A percentile compares a stretch with the other conserved stretches of the same genome.
phyloP scores from a whole-genome alignment of 1,140 invertebrate genomes.

The Drosophila suzukii region DNA sequence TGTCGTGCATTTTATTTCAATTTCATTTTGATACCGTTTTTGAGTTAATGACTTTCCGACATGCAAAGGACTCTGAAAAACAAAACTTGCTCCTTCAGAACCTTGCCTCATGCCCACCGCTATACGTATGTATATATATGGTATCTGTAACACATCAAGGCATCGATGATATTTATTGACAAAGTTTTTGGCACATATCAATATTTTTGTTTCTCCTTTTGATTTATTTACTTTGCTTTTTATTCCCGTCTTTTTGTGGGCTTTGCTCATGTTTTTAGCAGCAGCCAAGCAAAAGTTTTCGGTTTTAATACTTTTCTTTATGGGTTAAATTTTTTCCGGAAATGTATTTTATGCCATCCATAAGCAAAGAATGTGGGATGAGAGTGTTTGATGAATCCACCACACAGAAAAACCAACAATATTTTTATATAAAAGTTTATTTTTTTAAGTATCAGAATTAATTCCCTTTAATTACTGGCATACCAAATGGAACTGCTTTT shows the following conservation, averaged over 20 bases:
- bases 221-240: slow-evolving; percentile 33
- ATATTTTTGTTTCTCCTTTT: slow-evolving; percentile 49
- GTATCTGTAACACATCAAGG: slow-evolving; percentile 44
- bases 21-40: slow-evolving; percentile 76
- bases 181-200: slow-evolving; percentile 68
- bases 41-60: slow-evolving; percentile 73
- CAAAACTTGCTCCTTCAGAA: slow-evolving; percentile 20
- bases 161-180: slow-evolving; percentile 71
- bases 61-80: slow-evolving; percentile 55
- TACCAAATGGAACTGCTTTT: too few relatives aligned
- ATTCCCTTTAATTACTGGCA: too few relatives aligned
- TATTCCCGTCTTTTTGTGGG: slow-evolving; percentile 14
- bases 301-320: slow-evolving; percentile 16
- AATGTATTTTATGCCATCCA: not conserved
- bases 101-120: not conserved
- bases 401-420: not conserved
- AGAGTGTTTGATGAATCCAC: not conserved
- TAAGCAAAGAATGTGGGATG: not conserved
- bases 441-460: too few relatives aligned
- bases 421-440: not conserved
- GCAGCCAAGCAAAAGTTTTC: slow-evolving; percentile 29
- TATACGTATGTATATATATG: slow-evolving; percentile 6
- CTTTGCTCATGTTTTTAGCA: slow-evolving; percentile 20
- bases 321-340: slow-evolving; percentile 11
- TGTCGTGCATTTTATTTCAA: slow-evolving; percentile 76